Evolutionary conservation across 37 sponge, comb jelly and placozoan genomes (phyloP).

Genomic region (Agelas oroides): DNA sequence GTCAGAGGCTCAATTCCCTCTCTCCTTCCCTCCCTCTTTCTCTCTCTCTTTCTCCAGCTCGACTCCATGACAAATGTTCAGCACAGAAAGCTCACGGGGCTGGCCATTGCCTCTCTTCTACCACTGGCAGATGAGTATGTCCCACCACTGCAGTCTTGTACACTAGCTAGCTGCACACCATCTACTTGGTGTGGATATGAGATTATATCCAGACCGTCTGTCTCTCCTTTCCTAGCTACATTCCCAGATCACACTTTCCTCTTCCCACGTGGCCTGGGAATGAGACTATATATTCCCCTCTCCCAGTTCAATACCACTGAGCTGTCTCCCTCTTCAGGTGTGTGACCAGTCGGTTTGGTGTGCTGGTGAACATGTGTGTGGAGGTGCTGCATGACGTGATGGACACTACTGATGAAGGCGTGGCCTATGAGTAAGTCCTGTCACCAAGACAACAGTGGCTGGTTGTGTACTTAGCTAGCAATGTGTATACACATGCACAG

Average conservation of each 20-base stretch:
- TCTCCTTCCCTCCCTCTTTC: background rate
- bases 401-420: conserved; percentile 48
- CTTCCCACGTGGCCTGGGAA: too few relatives aligned
- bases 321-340: conserved; percentile 21
- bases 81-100: conserved; percentile 76
- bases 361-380: conserved; percentile 73
- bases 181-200: too few relatives aligned
- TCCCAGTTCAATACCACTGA: too few relatives aligned
- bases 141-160: background rate
- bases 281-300: background rate
- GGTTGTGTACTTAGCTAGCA: too few relatives aligned
- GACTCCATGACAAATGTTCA: conserved; percentile 49
- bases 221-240: too few relatives aligned
- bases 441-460: background rate
- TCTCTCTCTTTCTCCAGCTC: conserved; percentile 5
- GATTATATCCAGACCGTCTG: too few relatives aligned
- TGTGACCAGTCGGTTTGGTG: conserved; percentile 66
- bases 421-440: conserved; percentile 57
- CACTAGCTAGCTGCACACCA: too few relatives aligned
- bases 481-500: background rate
- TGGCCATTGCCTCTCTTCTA: conserved; percentile 77
- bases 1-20: background rate
- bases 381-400: conserved; percentile 81
- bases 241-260: too few relatives aligned
- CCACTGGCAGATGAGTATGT: conserved; percentile 70